Percentiles rank a stretch among this genome's conserved stretches.
These are phyloP conservation scores for Xenops minutus DNA, from an alignment of 2,797 vertebrate genomes.

Conservation along the genomic window DNA sequence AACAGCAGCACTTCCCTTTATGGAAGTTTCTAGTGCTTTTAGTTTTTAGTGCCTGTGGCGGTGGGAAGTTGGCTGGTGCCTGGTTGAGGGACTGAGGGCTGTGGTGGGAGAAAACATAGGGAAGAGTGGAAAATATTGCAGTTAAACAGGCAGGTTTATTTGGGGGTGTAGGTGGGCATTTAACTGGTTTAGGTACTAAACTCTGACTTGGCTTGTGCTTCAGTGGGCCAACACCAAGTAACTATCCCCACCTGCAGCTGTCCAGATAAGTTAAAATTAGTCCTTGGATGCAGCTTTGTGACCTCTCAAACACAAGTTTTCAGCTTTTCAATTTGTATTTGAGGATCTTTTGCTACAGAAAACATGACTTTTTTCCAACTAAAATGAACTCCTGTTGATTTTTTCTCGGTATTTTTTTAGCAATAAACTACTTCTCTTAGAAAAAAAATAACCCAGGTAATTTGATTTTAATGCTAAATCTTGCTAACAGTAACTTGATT, in stretches of 20 bases:
- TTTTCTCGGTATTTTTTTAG: not conserved
- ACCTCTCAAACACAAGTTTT: not conserved
- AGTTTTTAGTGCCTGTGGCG: not conserved
- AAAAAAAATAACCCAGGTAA: not conserved
- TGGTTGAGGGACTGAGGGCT: not conserved
- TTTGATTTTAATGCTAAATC: not conserved
- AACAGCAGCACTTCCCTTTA: not conserved
- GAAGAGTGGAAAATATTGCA: not conserved
- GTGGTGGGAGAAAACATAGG: too few species aligned
- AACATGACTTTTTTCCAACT: not conserved
- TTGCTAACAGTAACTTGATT: not conserved
- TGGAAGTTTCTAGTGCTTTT: not conserved
- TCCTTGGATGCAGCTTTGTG: not conserved
- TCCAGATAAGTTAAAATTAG: not conserved
- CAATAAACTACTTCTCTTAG: not conserved
- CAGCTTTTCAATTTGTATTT: accelerated
- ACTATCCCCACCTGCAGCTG: not conserved
- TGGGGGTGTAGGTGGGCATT: not conserved
- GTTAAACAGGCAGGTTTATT: accelerated
- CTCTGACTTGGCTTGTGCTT: not conserved
- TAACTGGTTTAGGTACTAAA: not conserved
- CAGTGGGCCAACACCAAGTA: not conserved
- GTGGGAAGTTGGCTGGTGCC: not conserved
- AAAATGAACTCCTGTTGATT: not conserved
- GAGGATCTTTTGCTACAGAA: not conserved